These are phyloP conservation scores for Hippocampus guttulatus DNA, from an alignment of 2,113 vertebrate genomes.

Conservation along the genomic window DNA sequence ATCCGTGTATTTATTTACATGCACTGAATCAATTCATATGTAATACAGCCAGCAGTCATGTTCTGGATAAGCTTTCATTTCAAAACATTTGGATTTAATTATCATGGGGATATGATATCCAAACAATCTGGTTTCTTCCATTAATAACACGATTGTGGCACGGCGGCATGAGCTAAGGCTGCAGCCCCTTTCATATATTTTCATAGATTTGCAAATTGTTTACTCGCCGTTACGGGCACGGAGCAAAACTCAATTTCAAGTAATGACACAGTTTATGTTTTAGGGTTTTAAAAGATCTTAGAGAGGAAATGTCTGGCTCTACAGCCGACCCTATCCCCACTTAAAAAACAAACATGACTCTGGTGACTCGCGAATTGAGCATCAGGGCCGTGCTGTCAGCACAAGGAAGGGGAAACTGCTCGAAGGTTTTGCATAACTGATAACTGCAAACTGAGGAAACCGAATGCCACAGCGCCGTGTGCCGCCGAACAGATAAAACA, in stretches of 20 bases:
- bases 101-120: slow-evolving; percentile 71
- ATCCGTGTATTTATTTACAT: slow-evolving; percentile 69
- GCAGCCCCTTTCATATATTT: slow-evolving; percentile 50
- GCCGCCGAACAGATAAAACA: slow-evolving; percentile 51
- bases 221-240: slow-evolving; percentile 56
- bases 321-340: slow-evolving; percentile 7
- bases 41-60: slow-evolving; percentile 60
- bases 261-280: slow-evolving; percentile 55
- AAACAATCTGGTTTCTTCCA: slow-evolving; percentile 70
- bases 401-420: slow-evolving; percentile 33
- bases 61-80: slow-evolving; percentile 67
- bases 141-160: slow-evolving; percentile 67
- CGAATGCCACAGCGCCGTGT: slow-evolving; percentile 35
- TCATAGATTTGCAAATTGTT: slow-evolving; percentile 45
- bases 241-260: slow-evolving; percentile 44
- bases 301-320: slow-evolving; percentile 32
- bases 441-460: slow-evolving; percentile 46
- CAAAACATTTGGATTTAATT: slow-evolving; percentile 74
- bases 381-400: slow-evolving; percentile 1
- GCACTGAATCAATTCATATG: slow-evolving; percentile 64
- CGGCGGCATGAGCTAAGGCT: slow-evolving; percentile 44
- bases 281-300: slow-evolving; percentile 35
- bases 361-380: slow-evolving; percentile 36
- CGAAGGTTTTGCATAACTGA: slow-evolving; percentile 31
- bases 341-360: slow-evolving; percentile 30